A percentile compares a stretch with the other conserved stretches of the same genome.
Evolutionary conservation across 1,140 invertebrate species (phyloP).

Genomic region (Onthophagus taurus): DNA sequence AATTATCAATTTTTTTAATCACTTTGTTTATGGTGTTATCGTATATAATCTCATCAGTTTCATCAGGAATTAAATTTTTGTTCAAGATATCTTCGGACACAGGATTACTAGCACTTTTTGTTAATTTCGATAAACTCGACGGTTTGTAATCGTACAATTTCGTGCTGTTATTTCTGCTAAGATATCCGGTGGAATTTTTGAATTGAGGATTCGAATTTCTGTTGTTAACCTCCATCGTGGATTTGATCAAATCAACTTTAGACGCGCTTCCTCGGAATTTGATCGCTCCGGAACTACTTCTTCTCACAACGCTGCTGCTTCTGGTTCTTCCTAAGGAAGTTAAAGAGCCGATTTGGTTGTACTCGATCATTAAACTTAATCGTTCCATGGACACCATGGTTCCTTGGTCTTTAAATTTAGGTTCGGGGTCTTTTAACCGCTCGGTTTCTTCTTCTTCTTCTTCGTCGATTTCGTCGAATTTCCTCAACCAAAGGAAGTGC

Average conservation of each 20-base stretch:
- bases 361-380: conserved; percentile 59
- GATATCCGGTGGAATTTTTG: conserved; percentile 15
- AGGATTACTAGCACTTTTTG: conserved; percentile 21
- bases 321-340: conserved; percentile 50
- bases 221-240: conserved; percentile 50
- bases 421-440: conserved; percentile 35
- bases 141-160: conserved; percentile 14
- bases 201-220: conserved; percentile 22
- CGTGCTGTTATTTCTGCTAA: conserved; percentile 6
- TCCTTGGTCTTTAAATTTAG: conserved; percentile 50
- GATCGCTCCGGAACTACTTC: conserved; percentile 33
- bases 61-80: conserved; percentile 25
- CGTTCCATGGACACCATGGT: conserved; percentile 57
- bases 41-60: conserved; percentile 32
- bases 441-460: conserved; percentile 38
- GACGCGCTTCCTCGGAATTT: conserved; percentile 45
- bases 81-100: conserved; percentile 17
- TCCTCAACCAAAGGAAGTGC: conserved; percentile 61
- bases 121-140: conserved; percentile 18
- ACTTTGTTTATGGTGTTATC: too few relatives aligned
- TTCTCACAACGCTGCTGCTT: conserved; percentile 44
- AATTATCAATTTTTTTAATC: too few relatives aligned
- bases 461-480: conserved; percentile 41
- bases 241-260: conserved; percentile 53
- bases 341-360: conserved; percentile 60